These are phyloP conservation scores for Platycercus adscitus DNA, from an alignment of 2,113 vertebrate species.

Conservation along the genomic window DNA sequence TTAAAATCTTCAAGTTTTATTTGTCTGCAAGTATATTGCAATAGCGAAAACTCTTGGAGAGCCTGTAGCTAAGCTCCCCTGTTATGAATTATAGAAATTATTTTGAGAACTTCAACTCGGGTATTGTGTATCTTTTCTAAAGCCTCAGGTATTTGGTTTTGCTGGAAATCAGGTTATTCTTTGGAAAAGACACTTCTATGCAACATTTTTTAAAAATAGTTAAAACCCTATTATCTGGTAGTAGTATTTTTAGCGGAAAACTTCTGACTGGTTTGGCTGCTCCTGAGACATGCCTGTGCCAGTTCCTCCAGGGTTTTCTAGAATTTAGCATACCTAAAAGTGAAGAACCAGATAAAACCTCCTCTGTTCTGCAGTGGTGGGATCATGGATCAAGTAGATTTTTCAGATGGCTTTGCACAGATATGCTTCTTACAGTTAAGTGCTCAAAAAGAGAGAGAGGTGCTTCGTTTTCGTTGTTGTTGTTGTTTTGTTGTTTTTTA, in stretches of 20 bases:
- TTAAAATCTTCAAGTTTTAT: background rate
- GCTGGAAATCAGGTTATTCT: background rate
- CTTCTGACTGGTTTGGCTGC: background rate
- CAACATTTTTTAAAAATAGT: fast-evolving
- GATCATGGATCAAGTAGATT: background rate
- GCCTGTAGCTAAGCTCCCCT: background rate
- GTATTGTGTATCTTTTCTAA: background rate
- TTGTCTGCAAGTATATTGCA: background rate
- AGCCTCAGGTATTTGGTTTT: background rate
- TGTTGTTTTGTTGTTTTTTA: background rate
- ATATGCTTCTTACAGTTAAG: background rate
- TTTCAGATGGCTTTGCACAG: background rate
- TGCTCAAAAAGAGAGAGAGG: background rate
- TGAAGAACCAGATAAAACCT: background rate
- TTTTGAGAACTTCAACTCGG: background rate
- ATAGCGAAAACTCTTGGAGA: background rate
- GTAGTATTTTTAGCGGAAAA: background rate
- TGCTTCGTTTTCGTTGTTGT: background rate
- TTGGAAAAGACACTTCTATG: background rate
- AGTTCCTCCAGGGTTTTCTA: background rate
- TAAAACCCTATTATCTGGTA: background rate
- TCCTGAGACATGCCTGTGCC: background rate
- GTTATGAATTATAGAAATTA: background rate
- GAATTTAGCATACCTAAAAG: background rate
- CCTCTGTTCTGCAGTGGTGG: background rate